A percentile compares a stretch with the other conserved stretches of the same genome.
phyloP scores from a whole-genome alignment of 2,113 vertebrate species.

The Salvelinus sp. region DNA sequence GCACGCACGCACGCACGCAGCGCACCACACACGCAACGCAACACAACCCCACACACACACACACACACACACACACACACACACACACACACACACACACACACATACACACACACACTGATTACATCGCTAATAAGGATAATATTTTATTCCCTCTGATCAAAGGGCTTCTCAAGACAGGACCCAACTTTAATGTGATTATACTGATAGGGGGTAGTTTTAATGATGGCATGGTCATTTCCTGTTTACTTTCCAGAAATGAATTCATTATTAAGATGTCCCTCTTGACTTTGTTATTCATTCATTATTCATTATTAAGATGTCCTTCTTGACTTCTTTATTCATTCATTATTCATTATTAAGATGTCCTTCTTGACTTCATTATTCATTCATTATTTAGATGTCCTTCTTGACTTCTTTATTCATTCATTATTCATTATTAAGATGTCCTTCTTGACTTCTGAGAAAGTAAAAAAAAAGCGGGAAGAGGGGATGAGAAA shows the following conservation, averaged over 20 bases:
- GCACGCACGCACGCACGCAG: too few species aligned
- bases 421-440: too few species aligned
- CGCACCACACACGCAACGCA: too few species aligned
- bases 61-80: not conserved
- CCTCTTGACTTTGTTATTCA: too few species aligned
- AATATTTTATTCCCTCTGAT: conserved; percentile 50
- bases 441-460: not conserved
- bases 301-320: too few species aligned
- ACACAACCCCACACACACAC: too few species aligned
- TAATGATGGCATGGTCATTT: conserved; percentile 28
- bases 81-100: not conserved
- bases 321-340: too few species aligned
- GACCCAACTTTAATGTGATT: not conserved
- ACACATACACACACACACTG: conserved; percentile 25
- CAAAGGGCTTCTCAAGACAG: conserved; percentile 46
- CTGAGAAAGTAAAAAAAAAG: not conserved
- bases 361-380: too few species aligned
- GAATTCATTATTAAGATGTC: conserved; percentile 2
- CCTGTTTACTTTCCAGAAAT: conserved; percentile 18
- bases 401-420: too few species aligned
- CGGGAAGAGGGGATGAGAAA: conserved; percentile 27
- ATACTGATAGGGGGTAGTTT: conserved; percentile 3
- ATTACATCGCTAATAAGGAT: conserved; percentile 46
- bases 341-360: too few species aligned
- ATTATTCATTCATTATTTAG: too few species aligned